phyloP scores from a whole-genome alignment of 1,140 invertebrate species.

The Aphelinus atriplicis region DNA sequence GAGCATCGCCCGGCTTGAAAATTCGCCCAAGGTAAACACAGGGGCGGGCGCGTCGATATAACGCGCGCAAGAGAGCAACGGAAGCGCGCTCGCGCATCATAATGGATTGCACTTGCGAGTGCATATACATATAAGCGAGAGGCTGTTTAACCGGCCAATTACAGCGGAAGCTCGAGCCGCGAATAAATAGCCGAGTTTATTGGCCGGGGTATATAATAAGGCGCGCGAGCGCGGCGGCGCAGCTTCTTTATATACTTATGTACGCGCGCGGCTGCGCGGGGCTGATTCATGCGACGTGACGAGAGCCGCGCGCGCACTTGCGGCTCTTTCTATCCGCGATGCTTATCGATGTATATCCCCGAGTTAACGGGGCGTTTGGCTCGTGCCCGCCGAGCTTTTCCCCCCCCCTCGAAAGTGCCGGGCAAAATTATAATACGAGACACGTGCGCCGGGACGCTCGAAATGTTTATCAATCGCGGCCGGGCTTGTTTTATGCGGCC shows the following conservation, averaged over 20 bases:
- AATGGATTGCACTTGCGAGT: conserved; percentile 56
- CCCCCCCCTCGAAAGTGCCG: too few species aligned
- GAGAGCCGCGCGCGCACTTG: conserved; percentile 27
- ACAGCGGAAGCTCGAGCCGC: conserved; percentile 47
- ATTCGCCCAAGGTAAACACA: too few species aligned
- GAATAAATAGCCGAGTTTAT: conserved; percentile 55
- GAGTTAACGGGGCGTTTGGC: conserved; percentile 30
- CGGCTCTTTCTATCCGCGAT: conserved; percentile 28
- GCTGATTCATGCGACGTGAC: conserved; percentile 37
- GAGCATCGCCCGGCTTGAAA: too few species aligned
- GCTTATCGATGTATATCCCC: conserved; percentile 29
- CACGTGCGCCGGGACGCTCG: too few species aligned
- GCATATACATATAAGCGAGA: conserved; percentile 30
- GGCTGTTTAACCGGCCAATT: conserved; percentile 50
- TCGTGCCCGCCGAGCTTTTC: neutral
- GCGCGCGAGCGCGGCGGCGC: conserved; percentile 18
- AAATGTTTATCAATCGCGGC: too few species aligned
- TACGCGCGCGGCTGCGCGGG: neutral
- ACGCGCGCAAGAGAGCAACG: too few species aligned
- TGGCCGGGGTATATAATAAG: conserved; percentile 11
- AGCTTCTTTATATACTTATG: conserved; percentile 29
- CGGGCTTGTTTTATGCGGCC: neutral
- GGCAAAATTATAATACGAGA: too few species aligned
- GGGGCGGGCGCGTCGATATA: too few species aligned
- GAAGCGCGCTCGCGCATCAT: conserved; percentile 40